phyloP scores from a whole-genome alignment of 2,113 vertebrate species.

The Myotis lucifugus region DNA sequence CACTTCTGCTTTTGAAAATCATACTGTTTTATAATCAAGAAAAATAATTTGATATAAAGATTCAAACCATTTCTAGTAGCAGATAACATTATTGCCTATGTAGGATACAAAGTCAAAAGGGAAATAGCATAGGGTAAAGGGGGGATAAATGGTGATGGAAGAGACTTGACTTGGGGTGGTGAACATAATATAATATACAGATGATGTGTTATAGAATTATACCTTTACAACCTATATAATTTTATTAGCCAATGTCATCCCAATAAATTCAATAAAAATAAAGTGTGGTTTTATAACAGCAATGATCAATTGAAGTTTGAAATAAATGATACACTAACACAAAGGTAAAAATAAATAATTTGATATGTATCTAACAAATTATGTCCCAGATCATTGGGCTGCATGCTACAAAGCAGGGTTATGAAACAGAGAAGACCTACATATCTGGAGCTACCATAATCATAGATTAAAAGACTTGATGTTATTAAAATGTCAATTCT shows the following conservation, averaged over 20 bases:
- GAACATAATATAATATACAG: too few species aligned
- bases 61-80: background rate
- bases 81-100: background rate
- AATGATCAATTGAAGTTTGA: background rate
- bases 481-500: background rate
- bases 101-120: background rate
- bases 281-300: background rate
- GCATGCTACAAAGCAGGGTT: background rate
- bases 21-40: background rate
- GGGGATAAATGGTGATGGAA: too few species aligned
- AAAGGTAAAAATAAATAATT: background rate
- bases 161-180: too few species aligned
- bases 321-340: background rate
- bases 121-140: too few species aligned
- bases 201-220: too few species aligned
- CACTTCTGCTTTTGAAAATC: background rate
- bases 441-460: background rate
- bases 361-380: background rate
- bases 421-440: background rate
- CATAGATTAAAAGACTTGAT: background rate
- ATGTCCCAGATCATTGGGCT: background rate
- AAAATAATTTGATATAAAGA: background rate
- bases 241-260: too few species aligned
- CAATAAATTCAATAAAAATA: background rate
- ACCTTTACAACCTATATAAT: too few species aligned